Base-by-base conservation (phyloP, 2,888 invertebrate species). In the Slavum lentiscoides region DNA sequence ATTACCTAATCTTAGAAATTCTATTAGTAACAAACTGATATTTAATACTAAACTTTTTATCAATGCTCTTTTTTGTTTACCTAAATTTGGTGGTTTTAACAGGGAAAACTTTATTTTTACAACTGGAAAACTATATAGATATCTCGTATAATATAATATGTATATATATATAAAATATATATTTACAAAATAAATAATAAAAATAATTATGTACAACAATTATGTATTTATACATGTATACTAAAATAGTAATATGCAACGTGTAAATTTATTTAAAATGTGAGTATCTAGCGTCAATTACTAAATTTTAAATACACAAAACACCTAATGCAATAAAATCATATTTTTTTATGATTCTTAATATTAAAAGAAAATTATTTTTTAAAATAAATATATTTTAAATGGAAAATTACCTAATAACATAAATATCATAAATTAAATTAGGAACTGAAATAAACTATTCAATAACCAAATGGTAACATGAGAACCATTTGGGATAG, bases 381-480 rank as follows among this genome's bases (percentile, higher is more conserved):
- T 11, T 39, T 67, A 55, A 67, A 58, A 75, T 58, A 74, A 66
- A 66, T 59, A 1, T 67, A 67, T 59, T 59, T 55, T 59, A 43
- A 67, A 58, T 55, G n/a, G 66, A 66, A 43, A 67, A 59, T 59
- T 39, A 67, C 58, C 58, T 43, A 75, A 23, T 23, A 15, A 23
- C 15, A 74, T 53, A 8, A 37, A 66, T 21, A 21, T 55, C 55
- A 67, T 59, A 74, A 39, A 55, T 17, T 39, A 39, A 55, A 4
- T 74, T 74, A 76, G 75, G 75, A 76, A 76, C 75, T 23, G 19
- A 59, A 72, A 72, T 61, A 75, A 43, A 43, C 58, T 59, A 59
- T 76, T 21, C 9, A 68, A 68, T 68, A 76, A 68, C 75, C 43
- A 76, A 76, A 76, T 76, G 58, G 67, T 67, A n/a, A 59, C 68